Evolutionary conservation across 2,797 vertebrate genomes (phyloP).

Genomic region (Denticeps clupeoides): DNA sequence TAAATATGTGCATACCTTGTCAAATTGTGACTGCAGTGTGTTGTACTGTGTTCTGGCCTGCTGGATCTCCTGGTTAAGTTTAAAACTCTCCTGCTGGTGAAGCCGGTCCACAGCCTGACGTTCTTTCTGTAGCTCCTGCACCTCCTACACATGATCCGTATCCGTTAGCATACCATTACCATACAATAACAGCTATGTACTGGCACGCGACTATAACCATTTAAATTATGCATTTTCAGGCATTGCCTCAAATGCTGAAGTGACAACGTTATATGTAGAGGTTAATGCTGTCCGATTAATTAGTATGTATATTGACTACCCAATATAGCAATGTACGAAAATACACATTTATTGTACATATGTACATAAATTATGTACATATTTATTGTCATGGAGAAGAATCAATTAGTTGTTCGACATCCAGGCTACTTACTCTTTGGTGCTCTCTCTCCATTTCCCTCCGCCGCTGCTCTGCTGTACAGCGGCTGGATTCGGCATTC

Average conservation of each 20-base stretch:
- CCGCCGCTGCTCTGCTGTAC: conserved; percentile 52
- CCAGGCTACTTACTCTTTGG: conserved; percentile 57
- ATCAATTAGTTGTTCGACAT: too few species aligned
- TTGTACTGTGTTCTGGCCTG: conserved; percentile 59
- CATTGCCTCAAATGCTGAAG: too few species aligned
- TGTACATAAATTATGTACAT: too few species aligned
- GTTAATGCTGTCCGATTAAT: too few species aligned
- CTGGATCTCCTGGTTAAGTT: conserved; percentile 65
- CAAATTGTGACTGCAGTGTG: conserved; percentile 58
- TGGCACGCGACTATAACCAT: too few species aligned
- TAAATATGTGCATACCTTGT: conserved; percentile 50
- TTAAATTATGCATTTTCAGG: too few species aligned
- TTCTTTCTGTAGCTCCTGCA: conserved; percentile 59
- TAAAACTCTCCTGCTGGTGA: conserved; percentile 58
- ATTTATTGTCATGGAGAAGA: too few species aligned
- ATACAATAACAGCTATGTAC: too few species aligned
- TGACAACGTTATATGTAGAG: too few species aligned
- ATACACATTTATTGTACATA: too few species aligned
- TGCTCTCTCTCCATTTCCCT: conserved; percentile 63
- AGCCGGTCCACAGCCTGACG: conserved; percentile 54
- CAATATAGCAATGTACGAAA: too few species aligned
- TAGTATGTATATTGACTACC: too few species aligned
- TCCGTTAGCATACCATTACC: conserved; percentile 7
- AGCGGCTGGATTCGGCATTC: conserved; percentile 58
- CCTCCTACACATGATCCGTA: conserved; percentile 43